Evolutionary conservation across 1,140 invertebrate genomes (phyloP), one percentile per base, ranked within the genome.

Genomic region (Trachymyrmex cornetzi): DNA sequence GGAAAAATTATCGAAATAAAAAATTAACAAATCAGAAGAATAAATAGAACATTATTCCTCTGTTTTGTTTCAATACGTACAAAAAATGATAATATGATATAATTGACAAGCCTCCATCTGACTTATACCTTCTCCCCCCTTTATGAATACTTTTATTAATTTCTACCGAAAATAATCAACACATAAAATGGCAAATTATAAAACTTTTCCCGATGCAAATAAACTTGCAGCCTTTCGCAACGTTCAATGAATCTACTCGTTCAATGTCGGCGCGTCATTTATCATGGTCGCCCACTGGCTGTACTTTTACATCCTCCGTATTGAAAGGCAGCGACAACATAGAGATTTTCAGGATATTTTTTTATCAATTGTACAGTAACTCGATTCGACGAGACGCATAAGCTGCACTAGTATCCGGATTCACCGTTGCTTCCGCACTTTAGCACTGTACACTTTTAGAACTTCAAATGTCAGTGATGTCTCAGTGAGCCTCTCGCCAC

Each of bases 391-490:
- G 38, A 57, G 64, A 57, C 67, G 38, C 55, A 30, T 19, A 24
- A 74, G 48, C 38, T 44, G 19, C 53, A 74, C 53, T 61, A 27
- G 27, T 38, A 77, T 14, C 12, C 30, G 50, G 22, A 57, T 79
- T 57, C 63, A 81, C 50, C 30, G 66, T 59, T 50, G 22, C 53
- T 34, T 38, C 24, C 69, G 59, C 69, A 69, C 44, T 82, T 61
- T 19, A 50, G 55, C 80, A 84, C 69, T 74, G 55, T 34, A 24
- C 80, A 82, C 34, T 84, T 34, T 27, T 22, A 48, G 27, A 84
- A 72, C 67, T 82, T 48, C 5, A 59, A 82, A 61, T 27, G 80
- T 64, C 64, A 64, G n/a, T n/a, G n/a, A n/a, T n/a, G n/a, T n/a
- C 64, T 34, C n/a, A 16, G 66, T 16, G 12, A 24, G 22, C 19